Percentiles rank a stretch among this genome's conserved stretches.
Evolutionary conservation across 2,888 invertebrate genomes (phyloP).

Genomic region (Labia minor): DNA sequence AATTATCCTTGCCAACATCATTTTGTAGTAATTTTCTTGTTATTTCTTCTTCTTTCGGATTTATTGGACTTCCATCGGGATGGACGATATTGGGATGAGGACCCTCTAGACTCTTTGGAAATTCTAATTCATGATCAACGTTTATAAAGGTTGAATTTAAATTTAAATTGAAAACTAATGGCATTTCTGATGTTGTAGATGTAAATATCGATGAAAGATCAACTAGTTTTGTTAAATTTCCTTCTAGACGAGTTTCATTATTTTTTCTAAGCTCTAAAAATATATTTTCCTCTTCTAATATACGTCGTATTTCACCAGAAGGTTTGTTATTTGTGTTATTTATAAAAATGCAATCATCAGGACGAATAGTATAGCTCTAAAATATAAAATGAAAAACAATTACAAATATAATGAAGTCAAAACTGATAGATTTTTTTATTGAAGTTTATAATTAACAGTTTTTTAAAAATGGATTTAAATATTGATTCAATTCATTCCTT

Average conservation of each 20-base stretch:
- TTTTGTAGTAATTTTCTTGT: neutral
- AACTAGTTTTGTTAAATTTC: neutral
- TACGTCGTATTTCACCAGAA: no score
- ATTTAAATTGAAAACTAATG: neutral
- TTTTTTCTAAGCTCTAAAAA: no score
- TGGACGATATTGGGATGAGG: constrained; percentile 35
- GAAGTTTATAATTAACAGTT: no score
- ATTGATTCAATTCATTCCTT: no score
- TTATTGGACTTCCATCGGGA: constrained; percentile 22
- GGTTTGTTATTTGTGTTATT: no score
- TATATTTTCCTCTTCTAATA: no score
- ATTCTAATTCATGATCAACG: constrained; percentile 40
- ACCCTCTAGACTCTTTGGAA: constrained; percentile 41
- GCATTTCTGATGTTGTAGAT: neutral
- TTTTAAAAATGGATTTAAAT: no score
- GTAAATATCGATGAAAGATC: neutral
- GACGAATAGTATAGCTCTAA: neutral
- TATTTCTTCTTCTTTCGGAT: neutral
- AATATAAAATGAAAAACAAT: neutral
- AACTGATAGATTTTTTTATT: no score
- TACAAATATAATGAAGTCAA: no score
- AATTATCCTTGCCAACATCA: constrained; percentile 16
- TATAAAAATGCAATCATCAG: neutral
- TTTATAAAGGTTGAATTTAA: constrained; percentile 37
- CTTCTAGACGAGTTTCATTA: no score